Evolutionary conservation across 2,113 vertebrate species (phyloP).

Genomic region (Butorides virescens): DNA sequence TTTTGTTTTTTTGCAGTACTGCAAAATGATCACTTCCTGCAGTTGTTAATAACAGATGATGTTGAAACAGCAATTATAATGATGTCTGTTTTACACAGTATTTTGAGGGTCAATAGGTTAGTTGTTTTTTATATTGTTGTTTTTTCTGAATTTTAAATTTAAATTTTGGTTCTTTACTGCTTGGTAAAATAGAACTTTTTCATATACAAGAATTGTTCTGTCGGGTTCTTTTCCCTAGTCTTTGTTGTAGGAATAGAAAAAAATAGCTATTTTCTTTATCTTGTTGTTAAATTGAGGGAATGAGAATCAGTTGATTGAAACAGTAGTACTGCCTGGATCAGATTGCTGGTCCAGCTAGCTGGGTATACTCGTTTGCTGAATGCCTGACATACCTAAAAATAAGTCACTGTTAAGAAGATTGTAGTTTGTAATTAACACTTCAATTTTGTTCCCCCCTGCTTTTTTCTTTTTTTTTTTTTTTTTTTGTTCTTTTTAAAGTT

Average conservation of each 20-base stretch:
- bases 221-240: accelerated
- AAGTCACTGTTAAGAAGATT: background rate
- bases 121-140: conserved; percentile 15
- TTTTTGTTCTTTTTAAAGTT: conserved; percentile 66
- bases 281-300: background rate
- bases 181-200: background rate
- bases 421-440: background rate
- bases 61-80: conserved; percentile 74
- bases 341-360: background rate
- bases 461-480: background rate
- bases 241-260: background rate
- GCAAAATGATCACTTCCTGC: conserved; percentile 83
- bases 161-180: background rate
- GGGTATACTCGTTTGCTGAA: background rate
- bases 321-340: background rate
- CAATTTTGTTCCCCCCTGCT: background rate
- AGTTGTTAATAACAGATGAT: conserved; percentile 85
- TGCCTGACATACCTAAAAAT: background rate
- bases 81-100: conserved; percentile 82
- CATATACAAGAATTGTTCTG: background rate
- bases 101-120: conserved; percentile 84
- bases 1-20: conserved; percentile 76
- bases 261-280: background rate
- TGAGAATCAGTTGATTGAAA: background rate
- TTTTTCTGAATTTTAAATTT: background rate